These are phyloP conservation scores for Chionodraco myersi DNA, from an alignment of 2,113 vertebrate genomes.

Conservation along the genomic window DNA sequence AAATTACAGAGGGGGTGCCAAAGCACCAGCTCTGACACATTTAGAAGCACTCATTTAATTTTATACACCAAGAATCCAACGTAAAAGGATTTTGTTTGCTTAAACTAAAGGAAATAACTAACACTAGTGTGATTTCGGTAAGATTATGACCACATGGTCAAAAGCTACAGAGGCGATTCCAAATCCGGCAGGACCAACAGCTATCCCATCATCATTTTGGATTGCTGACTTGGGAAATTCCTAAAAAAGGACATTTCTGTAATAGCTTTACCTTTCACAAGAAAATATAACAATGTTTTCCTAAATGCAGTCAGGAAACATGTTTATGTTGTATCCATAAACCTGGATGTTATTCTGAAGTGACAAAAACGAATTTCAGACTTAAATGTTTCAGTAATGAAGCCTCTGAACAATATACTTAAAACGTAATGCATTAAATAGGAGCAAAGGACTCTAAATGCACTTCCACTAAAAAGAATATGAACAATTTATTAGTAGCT, in stretches of 20 bases:
- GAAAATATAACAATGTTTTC: not conserved
- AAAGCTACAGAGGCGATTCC: too few relatives aligned
- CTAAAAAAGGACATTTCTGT: not conserved
- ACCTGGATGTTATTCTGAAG: not conserved
- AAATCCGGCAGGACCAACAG: too few relatives aligned
- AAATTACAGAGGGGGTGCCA: too few relatives aligned
- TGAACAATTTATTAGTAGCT: not conserved
- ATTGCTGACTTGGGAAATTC: not conserved
- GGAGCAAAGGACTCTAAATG: not conserved
- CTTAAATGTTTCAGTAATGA: not conserved
- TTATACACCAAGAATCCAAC: too few relatives aligned
- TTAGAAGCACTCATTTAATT: too few relatives aligned
- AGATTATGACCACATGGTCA: too few relatives aligned
- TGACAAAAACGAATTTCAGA: not conserved
- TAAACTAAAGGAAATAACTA: too few relatives aligned
- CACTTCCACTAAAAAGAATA: not conserved
- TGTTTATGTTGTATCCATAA: not conserved
- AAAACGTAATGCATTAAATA: not conserved
- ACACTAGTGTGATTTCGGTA: too few relatives aligned
- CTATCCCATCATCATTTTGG: too few relatives aligned
- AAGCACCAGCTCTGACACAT: too few relatives aligned
- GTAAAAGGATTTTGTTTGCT: too few relatives aligned
- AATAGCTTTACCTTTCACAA: not conserved
- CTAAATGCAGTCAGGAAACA: not conserved
- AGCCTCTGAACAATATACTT: not conserved